Evolutionary conservation across 1,140 invertebrate genomes (phyloP).

Genomic region (Anadara kagoshimensis): DNA sequence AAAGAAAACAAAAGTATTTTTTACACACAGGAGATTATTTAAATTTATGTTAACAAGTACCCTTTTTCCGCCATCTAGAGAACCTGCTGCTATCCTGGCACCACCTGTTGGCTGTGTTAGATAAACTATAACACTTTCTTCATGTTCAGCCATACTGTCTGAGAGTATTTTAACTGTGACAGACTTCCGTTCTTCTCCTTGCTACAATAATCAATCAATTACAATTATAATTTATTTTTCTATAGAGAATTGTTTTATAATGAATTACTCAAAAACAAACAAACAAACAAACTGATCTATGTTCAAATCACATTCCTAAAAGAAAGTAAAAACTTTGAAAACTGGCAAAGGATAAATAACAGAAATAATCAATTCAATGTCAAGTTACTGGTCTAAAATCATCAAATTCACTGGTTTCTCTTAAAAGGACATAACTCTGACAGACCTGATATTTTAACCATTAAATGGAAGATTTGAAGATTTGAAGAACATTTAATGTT

Average conservation of each 20-base stretch:
- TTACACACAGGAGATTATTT: background rate
- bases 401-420: too few relatives aligned
- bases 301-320: too few relatives aligned
- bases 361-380: too few relatives aligned
- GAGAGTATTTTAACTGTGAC: slow-evolving; percentile 60
- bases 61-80: slow-evolving; percentile 60
- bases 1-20: background rate
- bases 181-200: slow-evolving; percentile 49
- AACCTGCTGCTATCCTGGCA: slow-evolving; percentile 62
- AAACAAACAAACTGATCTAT: too few relatives aligned
- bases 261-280: too few relatives aligned
- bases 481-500: too few relatives aligned
- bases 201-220: slow-evolving; percentile 36
- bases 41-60: slow-evolving; percentile 35
- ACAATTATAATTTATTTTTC: background rate
- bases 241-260: background rate
- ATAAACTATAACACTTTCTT: slow-evolving; percentile 66
- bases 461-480: too few relatives aligned
- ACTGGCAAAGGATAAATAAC: too few relatives aligned
- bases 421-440: too few relatives aligned
- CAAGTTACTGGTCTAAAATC: too few relatives aligned
- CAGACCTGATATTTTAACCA: too few relatives aligned
- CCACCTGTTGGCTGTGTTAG: slow-evolving; percentile 65
- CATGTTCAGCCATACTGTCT: slow-evolving; percentile 62
- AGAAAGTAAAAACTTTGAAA: too few relatives aligned